Percentiles rank a stretch among this genome's conserved stretches.
These are phyloP conservation scores for Drosophila mauritiana DNA, from an alignment of 1,140 invertebrate genomes.

Conservation along the genomic window DNA sequence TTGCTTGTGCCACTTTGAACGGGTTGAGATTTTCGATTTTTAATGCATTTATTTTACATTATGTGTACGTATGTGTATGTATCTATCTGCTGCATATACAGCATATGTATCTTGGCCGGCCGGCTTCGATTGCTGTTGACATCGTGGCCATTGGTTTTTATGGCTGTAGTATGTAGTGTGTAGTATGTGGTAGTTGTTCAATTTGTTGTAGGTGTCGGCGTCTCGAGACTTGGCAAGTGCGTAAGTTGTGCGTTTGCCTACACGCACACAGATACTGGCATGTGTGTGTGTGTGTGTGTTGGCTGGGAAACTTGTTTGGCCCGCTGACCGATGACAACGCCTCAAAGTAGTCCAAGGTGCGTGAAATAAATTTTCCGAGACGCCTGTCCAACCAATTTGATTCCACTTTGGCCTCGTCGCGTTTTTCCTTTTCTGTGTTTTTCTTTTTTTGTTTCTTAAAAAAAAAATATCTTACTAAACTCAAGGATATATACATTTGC, in stretches of 20 bases:
- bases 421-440: constrained; percentile 17
- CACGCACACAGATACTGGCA: background rate
- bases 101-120: constrained; percentile 51
- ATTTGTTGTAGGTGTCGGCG: constrained; percentile 29
- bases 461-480: too few species aligned
- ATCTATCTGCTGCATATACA: too few species aligned
- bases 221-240: constrained; percentile 58
- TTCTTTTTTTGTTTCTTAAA: background rate
- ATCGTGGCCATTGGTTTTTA: constrained; percentile 29
- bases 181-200: constrained; percentile 3
- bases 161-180: background rate
- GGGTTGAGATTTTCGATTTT: constrained; percentile 78
- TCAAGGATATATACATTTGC: too few species aligned
- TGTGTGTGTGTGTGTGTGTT: background rate
- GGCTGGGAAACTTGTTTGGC: constrained; percentile 68
- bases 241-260: background rate
- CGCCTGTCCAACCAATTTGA: constrained; percentile 43
- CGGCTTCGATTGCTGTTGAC: constrained; percentile 71
- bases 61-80: constrained; percentile 5
- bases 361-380: constrained; percentile 74
- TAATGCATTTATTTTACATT: constrained; percentile 66
- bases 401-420: constrained; percentile 55
- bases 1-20: constrained; percentile 77
- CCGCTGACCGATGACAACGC: constrained; percentile 59
- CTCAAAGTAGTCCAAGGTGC: constrained; percentile 79